Evolutionary conservation across 2,888 invertebrate genomes (phyloP).

Genomic region (Resseliella maxima): DNA sequence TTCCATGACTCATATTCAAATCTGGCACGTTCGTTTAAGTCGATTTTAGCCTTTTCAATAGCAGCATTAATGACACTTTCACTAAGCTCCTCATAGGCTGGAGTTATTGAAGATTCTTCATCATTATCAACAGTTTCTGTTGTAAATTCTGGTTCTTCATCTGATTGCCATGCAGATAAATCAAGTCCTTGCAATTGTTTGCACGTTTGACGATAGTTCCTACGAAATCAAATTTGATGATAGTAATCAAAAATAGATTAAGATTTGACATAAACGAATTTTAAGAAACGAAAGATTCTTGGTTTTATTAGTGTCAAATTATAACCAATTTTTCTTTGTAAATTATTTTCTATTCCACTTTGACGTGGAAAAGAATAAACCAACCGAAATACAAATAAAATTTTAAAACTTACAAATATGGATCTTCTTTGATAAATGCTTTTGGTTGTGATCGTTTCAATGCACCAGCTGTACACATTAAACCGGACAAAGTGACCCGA

Average conservation of each 20-base stretch:
- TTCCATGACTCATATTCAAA: constrained; percentile 87
- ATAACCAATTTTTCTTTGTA: too few relatives aligned
- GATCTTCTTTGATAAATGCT: constrained; percentile 86
- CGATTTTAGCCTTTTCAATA: constrained; percentile 81
- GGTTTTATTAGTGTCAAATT: too few relatives aligned
- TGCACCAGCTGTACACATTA: constrained; percentile 80
- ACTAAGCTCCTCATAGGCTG: constrained; percentile 76
- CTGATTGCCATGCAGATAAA: constrained; percentile 74
- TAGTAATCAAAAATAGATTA: neutral
- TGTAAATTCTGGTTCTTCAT: constrained; percentile 59
- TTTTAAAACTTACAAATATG: constrained; percentile 78
- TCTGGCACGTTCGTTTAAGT: constrained; percentile 79
- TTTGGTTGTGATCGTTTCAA: constrained; percentile 83
- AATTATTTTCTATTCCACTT: too few relatives aligned
- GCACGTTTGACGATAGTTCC: constrained; percentile 80
- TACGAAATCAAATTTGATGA: constrained; percentile 62
- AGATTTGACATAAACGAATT: too few relatives aligned
- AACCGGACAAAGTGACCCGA: constrained; percentile 81
- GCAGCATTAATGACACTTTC: constrained; percentile 80
- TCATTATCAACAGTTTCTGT: constrained; percentile 62
- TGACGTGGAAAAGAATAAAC: too few relatives aligned
- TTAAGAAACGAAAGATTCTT: too few relatives aligned
- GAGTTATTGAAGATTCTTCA: constrained; percentile 63
- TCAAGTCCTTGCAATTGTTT: constrained; percentile 77
- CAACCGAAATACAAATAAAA: neutral